A percentile compares a stretch with the other conserved stretches of the same genome.
Conservation (phyloP, 2,888 invertebrate species). For the Clunio marinus region DNA sequence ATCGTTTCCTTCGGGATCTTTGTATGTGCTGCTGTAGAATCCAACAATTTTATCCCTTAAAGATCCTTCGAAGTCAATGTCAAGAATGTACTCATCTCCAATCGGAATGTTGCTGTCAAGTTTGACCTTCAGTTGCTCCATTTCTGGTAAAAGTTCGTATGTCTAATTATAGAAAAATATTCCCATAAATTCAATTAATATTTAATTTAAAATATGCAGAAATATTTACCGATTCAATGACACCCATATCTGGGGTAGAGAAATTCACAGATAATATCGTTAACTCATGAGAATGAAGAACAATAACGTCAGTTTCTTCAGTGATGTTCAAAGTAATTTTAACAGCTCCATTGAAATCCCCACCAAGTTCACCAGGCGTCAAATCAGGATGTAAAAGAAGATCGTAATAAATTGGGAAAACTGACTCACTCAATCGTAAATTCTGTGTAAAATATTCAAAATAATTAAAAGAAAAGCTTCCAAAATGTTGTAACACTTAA, state of each 20-base stretch:
- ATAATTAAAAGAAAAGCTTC: constrained; percentile 43
- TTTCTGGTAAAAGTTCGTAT: constrained; percentile 42
- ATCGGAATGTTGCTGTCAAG: constrained; percentile 46
- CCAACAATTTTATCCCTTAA: constrained; percentile 66
- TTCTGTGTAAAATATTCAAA: too few species aligned
- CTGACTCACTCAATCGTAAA: constrained; percentile 56
- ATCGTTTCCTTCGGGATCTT: constrained; percentile 47
- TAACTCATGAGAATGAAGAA: constrained; percentile 61
- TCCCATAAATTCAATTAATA: too few species aligned
- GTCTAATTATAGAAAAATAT: constrained; percentile 30
- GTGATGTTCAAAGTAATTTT: constrained; percentile 52
- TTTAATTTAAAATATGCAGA: background rate
- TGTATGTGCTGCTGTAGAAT: constrained; percentile 65
- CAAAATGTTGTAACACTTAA: too few species aligned
- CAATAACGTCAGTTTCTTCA: constrained; percentile 52
- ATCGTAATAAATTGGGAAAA: constrained; percentile 64
- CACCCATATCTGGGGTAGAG: background rate
- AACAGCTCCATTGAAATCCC: constrained; percentile 57
- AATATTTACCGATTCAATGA: background rate
- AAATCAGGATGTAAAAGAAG: constrained; percentile 64
- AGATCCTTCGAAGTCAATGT: constrained; percentile 61
- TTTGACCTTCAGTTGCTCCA: constrained; percentile 47
- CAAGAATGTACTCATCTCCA: constrained; percentile 52
- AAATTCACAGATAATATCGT: constrained; percentile 45
- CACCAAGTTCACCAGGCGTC: constrained; percentile 52